Base-by-base conservation (phyloP, 92 coral and sea anemone genomes). In the Umimayanthus kanabou region DNA sequence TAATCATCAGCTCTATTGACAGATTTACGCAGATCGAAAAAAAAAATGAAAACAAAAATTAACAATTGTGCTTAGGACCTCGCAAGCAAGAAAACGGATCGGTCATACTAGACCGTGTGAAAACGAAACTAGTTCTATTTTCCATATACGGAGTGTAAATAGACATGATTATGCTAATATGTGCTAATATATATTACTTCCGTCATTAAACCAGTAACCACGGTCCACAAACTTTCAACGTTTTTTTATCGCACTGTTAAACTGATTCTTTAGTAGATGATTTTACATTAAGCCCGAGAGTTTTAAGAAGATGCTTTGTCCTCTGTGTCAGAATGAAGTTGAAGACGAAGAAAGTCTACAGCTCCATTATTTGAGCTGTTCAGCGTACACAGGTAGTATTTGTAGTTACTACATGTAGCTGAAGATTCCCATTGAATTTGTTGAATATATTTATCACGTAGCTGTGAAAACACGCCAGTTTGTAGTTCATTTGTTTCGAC, bases 291-390 rank as follows among this genome's bases (percentile, higher is more conserved):
- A 25, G 11, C 10, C 39, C 37, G 22, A 47, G n/a, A 14, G 20
- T 57, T 14, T 65, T 25, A 73, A 55, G 40, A 88, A 65, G 76
- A 97, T 97, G 99, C 94, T 90, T 80, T 97, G 99, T 67, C 99
- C 98, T 4, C 82, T 97, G 64, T 97, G 99, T 43, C 91, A 89
- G n/a, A 92, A 88, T 87, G 81, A 84, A 37, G 89, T 97, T 71
- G 88, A 87, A 23, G 85, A 86, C 61, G 95, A 89, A 43, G 91
- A 94, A 25, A 91, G 85, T 25, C 79, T 97, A 42, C 97, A 97
- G 85, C 82, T 97, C 1, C 99, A 97, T 88, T 97, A 92, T 75
- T 69, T 93, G 85, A 88, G 79, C 58, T 97, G 99, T 76, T 76
- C 93, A 20, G 94, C 93, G 2, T 92, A 88, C 74, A 39, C 91